phyloP scores from a whole-genome alignment of 53 echinoderm and acorn worm species.

The Zoroaster sp. region DNA sequence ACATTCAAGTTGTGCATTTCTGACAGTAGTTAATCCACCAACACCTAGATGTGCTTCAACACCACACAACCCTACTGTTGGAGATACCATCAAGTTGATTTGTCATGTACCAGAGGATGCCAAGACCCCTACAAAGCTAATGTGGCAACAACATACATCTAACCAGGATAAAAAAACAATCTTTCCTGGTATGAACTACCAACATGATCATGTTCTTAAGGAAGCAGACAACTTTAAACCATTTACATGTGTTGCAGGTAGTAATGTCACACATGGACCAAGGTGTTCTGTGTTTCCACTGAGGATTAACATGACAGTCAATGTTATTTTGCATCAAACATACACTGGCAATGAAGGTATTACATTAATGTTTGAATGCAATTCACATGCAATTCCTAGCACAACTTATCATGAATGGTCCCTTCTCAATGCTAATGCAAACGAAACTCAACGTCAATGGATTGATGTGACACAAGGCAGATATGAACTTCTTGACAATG shows the following conservation, averaged over 20 bases:
- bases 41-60: neutral
- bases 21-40: neutral
- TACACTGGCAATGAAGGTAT: neutral
- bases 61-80: slow-evolving; percentile 4
- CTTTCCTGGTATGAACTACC: neutral
- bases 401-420: slow-evolving; percentile 19
- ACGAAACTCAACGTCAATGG: neutral
- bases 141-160: slow-evolving; percentile 10
- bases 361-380: neutral
- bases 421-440: neutral
- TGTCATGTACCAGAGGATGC: neutral
- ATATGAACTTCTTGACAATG: neutral
- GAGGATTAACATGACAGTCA: neutral
- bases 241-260: slow-evolving; percentile 17
- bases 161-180: neutral
- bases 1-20: neutral
- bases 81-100: neutral
- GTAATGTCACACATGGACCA: neutral
- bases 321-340: neutral
- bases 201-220: neutral
- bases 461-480: neutral
- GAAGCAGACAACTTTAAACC: slow-evolving; percentile 25
- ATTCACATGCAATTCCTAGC: neutral
- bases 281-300: slow-evolving; percentile 21
- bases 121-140: neutral